Base-by-base conservation (phyloP, 2,797 vertebrate species). In the Clamator glandarius region DNA sequence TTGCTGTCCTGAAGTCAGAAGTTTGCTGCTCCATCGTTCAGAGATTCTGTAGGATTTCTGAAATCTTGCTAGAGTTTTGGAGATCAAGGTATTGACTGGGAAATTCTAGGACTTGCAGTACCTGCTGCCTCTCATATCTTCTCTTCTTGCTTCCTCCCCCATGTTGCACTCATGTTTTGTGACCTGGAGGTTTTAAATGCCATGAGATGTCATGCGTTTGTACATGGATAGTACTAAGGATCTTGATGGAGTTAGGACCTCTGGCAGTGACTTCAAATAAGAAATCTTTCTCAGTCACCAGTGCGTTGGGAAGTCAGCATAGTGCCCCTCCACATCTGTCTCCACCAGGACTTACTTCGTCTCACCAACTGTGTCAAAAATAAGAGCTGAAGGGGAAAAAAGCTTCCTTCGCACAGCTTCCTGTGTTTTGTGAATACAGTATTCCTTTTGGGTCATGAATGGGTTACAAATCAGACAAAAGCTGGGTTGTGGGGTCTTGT, bases 381-480 rank as follows among this genome's bases (percentile, higher is more conserved):
- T 63, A 33, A 77, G 39, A 89, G 44, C 85, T 86, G 74, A n/a
- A 69, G 28, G 29, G 17, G 8, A 2, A 9, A 52, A 82, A 89
- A 61, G 42, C 48, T 92, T 85, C 28, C 12, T 59, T 93, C 2
- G 8, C 48, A 12, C 15, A 62, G 35, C 66, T 92, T 95, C 90
- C 89, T 96, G 61, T 31, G 31, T 91, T 85, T 78, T 57, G 33
- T 90, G 81, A 95, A 88, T 89, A 73, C 79, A 87, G 59, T 59
- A 41, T 85, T 93, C 75, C 86, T 87, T 95, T 92, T 80, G 79
- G 88, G 88, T 55, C 64, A 44, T 92, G 91, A 96, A 95, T 89
- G 66, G n/a, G 73, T 94, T 96, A 89, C 83, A 93, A 94, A 77
- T 91, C 9, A 19, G 73, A 95, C 90, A 96, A 87, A 89, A 90